Evolutionary conservation across 2,797 vertebrate genomes (phyloP).

Genomic region (Falco concolor): DNA sequence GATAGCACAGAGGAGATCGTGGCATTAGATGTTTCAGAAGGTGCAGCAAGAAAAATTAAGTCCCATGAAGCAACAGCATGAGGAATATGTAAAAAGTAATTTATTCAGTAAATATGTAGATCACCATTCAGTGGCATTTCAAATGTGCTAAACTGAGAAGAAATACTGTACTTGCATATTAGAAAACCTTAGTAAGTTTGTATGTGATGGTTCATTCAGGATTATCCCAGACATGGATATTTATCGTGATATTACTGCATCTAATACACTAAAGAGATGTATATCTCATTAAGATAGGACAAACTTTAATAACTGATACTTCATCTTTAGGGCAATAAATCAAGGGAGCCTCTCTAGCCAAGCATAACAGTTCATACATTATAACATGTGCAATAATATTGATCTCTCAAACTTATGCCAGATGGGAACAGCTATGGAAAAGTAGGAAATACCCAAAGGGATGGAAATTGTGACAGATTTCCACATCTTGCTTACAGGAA

Average conservation of each 20-base stretch:
- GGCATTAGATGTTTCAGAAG: not conserved
- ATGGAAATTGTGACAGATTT: not conserved
- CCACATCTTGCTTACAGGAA: not conserved
- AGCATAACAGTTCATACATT: not conserved
- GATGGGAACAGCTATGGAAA: not conserved
- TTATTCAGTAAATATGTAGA: not conserved
- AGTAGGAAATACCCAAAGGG: not conserved
- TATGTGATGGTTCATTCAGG: constrained; percentile 34
- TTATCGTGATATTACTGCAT: constrained; percentile 46
- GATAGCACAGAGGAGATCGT: not conserved
- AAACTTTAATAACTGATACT: constrained; percentile 48
- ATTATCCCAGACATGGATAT: constrained; percentile 55
- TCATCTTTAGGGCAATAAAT: constrained; percentile 55
- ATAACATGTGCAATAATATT: not conserved
- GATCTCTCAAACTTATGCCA: not conserved
- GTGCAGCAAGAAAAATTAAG: not conserved
- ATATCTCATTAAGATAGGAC: constrained; percentile 58
- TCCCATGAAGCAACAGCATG: not conserved
- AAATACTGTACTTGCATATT: not conserved
- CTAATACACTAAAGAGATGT: constrained; percentile 37
- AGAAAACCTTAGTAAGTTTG: constrained; percentile 32
- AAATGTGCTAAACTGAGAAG: not conserved
- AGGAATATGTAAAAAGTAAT: not conserved
- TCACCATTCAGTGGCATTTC: not conserved
- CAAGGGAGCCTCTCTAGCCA: constrained; percentile 13